phyloP scores from a whole-genome alignment of 2,797 vertebrate genomes.

The Taenioides sp. region DNA sequence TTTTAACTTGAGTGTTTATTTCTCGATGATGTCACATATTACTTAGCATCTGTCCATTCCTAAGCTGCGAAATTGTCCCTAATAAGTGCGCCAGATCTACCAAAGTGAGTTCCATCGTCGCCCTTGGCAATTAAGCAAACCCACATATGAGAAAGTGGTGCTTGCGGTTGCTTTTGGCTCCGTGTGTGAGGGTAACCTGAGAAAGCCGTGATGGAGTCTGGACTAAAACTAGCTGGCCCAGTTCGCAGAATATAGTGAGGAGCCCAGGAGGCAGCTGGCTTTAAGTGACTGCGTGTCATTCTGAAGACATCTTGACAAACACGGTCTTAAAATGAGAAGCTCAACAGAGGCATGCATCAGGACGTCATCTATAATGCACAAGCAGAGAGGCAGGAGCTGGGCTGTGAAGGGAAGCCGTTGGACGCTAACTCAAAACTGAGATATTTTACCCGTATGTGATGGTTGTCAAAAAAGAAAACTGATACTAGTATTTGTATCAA shows the following conservation, averaged over 20 bases:
- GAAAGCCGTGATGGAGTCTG: conserved; percentile 63
- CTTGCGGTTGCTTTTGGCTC: conserved; percentile 35
- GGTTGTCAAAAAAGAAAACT: background rate
- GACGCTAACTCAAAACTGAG: no score
- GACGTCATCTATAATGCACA: conserved; percentile 28
- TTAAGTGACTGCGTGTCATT: conserved; percentile 59
- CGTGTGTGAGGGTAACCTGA: conserved; percentile 64
- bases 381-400: background rate
- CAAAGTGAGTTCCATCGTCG: conserved; percentile 35
- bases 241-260: conserved; percentile 36
- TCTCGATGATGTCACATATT: conserved; percentile 7
- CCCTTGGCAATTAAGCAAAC: conserved; percentile 61
- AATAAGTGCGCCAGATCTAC: conserved; percentile 49
- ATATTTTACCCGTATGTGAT: background rate
- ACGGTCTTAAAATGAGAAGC: conserved; percentile 42
- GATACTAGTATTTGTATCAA: background rate
- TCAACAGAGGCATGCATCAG: conserved; percentile 22
- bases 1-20: conserved; percentile 8
- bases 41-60: conserved; percentile 41
- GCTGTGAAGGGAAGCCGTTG: conserved; percentile 1
- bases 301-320: conserved; percentile 61
- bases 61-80: conserved; percentile 50
- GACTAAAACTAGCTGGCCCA: conserved; percentile 66
- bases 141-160: conserved; percentile 43
- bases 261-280: conserved; percentile 62